Evolutionary conservation across 92 coral and sea anemone genomes (phyloP).

Genomic region (Epizoanthus stellaris): DNA sequence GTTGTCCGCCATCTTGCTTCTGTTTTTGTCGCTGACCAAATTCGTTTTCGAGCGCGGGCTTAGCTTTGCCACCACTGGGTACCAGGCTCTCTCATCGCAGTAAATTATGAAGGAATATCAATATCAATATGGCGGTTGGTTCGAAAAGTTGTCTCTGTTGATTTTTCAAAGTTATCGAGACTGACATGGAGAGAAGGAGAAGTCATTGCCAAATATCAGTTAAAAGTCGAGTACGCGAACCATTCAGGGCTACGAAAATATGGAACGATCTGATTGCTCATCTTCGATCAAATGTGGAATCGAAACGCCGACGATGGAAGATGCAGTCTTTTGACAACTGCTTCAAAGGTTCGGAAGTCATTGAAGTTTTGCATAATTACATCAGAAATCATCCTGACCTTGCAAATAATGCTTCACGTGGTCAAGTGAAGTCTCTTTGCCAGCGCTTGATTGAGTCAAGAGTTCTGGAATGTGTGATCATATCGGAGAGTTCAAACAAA

Average conservation of each 20-base stretch:
- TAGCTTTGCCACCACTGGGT: background rate
- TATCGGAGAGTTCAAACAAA: background rate
- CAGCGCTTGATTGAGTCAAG: constrained; percentile 86
- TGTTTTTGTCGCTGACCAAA: background rate
- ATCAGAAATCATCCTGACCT: constrained; percentile 83
- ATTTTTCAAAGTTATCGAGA: background rate
- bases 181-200: constrained; percentile 30
- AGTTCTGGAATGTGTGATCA: constrained; percentile 80
- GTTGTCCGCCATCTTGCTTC: constrained; percentile 20
- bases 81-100: constrained; percentile 2
- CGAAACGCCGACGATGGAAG: constrained; percentile 89
- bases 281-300: constrained; percentile 76
- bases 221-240: constrained; percentile 44
- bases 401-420: constrained; percentile 82
- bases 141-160: background rate
- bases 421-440: constrained; percentile 86
- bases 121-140: constrained; percentile 49
- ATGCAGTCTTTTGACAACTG: constrained; percentile 90
- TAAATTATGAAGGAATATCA: background rate
- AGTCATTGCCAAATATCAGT: constrained; percentile 11
- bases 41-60: constrained; percentile 9
- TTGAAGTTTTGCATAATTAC: constrained; percentile 78
- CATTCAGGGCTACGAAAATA: constrained; percentile 96
- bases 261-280: constrained; percentile 92
- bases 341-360: constrained; percentile 87